Evolutionary conservation across 2,888 invertebrate genomes (phyloP).

Genomic region (Horisme vitalbata): DNA sequence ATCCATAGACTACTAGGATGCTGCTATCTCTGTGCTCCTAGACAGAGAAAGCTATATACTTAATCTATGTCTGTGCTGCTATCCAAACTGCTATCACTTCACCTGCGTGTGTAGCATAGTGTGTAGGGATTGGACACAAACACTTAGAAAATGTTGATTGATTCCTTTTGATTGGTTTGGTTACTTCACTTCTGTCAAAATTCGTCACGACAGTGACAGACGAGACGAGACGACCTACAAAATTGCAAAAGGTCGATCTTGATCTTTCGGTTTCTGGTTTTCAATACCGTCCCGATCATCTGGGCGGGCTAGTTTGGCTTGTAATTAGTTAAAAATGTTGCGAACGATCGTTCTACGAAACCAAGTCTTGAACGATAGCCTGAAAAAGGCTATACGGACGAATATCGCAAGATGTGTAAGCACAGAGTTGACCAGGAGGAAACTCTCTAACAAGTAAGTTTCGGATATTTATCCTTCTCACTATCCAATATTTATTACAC

Average conservation of each 20-base stretch:
- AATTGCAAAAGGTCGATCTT: conserved; percentile 71
- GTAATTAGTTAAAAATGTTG: conserved; percentile 83
- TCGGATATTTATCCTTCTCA: conserved; percentile 2
- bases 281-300: conserved; percentile 67
- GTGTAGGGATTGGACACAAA: no score
- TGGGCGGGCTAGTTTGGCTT: conserved; percentile 64
- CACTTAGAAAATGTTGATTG: no score
- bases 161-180: no score
- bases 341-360: conserved; percentile 88
- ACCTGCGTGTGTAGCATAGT: no score
- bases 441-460: conserved; percentile 83
- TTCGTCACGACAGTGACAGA: no score
- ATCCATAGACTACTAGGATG: no score
- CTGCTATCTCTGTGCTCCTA: no score
- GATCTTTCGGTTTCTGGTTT: conserved; percentile 40
- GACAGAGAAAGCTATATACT: no score
- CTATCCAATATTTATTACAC: conserved; percentile 4
- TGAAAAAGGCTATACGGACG: conserved; percentile 82
- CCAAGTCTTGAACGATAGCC: conserved; percentile 84
- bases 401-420: conserved; percentile 84
- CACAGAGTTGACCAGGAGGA: conserved; percentile 84
- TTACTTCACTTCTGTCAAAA: conserved; percentile 24
- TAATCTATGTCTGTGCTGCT: no score
- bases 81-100: no score
- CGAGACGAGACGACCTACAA: conserved; percentile 80